Conservation (phyloP, 2,888 invertebrate genomes). For the Rutpela maculata region DNA sequence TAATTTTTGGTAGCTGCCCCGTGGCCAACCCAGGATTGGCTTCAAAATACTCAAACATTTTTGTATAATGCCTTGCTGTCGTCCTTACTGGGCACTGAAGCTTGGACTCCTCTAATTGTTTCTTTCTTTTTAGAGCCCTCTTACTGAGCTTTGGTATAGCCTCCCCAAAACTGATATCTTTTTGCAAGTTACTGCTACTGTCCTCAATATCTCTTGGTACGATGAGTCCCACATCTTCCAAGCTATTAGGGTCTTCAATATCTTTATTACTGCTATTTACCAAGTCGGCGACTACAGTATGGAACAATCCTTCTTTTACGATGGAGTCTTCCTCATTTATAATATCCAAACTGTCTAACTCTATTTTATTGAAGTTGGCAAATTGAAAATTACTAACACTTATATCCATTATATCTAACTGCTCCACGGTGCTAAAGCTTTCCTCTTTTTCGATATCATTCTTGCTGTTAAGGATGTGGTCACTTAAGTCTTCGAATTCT, state of each 20-base stretch:
- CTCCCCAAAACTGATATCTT: conserved; percentile 21
- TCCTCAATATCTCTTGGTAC: conserved; percentile 30
- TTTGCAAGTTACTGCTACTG: conserved; percentile 2
- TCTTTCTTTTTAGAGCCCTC: conserved; percentile 31
- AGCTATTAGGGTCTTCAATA: conserved; percentile 28
- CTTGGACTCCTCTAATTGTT: conserved; percentile 35
- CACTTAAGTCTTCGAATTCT: conserved; percentile 35
- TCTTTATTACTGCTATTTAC: conserved; percentile 28
- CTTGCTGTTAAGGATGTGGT: conserved; percentile 26
- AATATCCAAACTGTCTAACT: conserved; percentile 40
- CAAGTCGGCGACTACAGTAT: conserved; percentile 36
- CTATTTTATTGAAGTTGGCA: conserved; percentile 39
- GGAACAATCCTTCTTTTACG: conserved; percentile 39
- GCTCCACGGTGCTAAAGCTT: conserved; percentile 24
- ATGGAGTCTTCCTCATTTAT: conserved; percentile 37
- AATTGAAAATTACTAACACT: conserved; percentile 39
- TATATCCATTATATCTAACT: conserved; percentile 39
- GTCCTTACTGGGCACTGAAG: conserved; percentile 38
- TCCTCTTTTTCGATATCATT: conserved; percentile 31
- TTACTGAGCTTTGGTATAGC: conserved; percentile 28
- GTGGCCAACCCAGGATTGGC: conserved; percentile 44
- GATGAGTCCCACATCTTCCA: not conserved
- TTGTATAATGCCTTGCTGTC: conserved; percentile 42
- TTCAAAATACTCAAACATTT: conserved; percentile 44
- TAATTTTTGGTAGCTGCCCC: conserved; percentile 43